phyloP scores from a whole-genome alignment of 1,140 invertebrate species.

The Drosophila lini region DNA sequence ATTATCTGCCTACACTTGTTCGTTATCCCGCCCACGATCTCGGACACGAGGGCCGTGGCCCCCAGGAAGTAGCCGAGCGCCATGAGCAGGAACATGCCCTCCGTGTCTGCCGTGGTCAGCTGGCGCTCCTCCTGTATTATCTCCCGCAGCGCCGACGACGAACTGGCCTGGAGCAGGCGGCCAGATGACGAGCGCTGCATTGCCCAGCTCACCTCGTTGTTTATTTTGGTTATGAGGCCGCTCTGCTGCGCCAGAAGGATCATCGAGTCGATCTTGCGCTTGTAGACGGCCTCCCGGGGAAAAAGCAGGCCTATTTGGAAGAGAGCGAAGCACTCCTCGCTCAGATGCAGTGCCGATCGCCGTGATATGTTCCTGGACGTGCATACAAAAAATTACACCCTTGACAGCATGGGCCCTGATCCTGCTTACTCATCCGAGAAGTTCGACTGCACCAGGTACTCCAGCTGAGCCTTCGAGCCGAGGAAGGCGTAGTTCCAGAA shows the following conservation, averaged over 20 bases:
- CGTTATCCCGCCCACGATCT: slow-evolving; percentile 88
- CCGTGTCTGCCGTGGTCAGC: slow-evolving; percentile 89
- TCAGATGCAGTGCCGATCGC: slow-evolving; percentile 88
- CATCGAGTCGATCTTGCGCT: slow-evolving; percentile 86
- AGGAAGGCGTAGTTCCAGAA: slow-evolving; percentile 91
- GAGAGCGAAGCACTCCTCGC: slow-evolving; percentile 89
- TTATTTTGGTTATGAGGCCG: slow-evolving; percentile 88
- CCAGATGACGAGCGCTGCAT: slow-evolving; percentile 87
- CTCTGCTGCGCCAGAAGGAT: slow-evolving; percentile 87
- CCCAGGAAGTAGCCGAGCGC: slow-evolving; percentile 88
- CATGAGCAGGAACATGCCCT: slow-evolving; percentile 91
- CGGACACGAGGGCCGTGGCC: slow-evolving; percentile 85
- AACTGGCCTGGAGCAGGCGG: slow-evolving; percentile 86
- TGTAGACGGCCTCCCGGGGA: slow-evolving; percentile 87
- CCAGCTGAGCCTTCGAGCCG: slow-evolving; percentile 88
- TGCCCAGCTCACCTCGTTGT: slow-evolving; percentile 88
- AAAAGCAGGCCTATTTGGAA: slow-evolving; percentile 88
- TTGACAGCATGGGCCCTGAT: background rate
- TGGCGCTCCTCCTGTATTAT: slow-evolving; percentile 87
- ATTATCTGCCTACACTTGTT: slow-evolving; percentile 85
- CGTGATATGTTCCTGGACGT: slow-evolving; percentile 85
- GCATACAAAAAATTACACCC: too few relatives aligned
- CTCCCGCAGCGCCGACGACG: slow-evolving; percentile 63
- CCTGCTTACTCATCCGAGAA: slow-evolving; percentile 86
- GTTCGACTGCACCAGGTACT: slow-evolving; percentile 89